Percentiles rank a stretch among this genome's conserved stretches.
Conservation (phyloP, 1,140 invertebrate genomes). For the Steinernema khuongi region DNA sequence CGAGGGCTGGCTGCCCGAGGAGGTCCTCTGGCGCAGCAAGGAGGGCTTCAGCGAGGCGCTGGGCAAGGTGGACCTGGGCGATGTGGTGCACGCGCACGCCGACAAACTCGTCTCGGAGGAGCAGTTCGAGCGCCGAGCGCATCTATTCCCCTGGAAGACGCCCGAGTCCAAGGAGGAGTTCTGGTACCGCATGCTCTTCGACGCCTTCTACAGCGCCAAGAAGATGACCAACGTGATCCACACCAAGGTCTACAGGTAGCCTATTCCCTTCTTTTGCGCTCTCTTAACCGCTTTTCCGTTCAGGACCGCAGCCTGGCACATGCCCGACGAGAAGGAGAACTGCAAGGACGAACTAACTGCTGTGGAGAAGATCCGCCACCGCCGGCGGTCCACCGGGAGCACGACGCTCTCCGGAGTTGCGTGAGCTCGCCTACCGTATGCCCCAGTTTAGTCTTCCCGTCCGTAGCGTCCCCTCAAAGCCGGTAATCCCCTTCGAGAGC, state of each 20-base stretch:
- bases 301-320: constrained; percentile 52
- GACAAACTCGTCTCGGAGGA: constrained; percentile 43
- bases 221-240: constrained; percentile 52
- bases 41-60: constrained; percentile 57
- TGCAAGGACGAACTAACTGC: constrained; percentile 40
- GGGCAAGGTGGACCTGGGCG: constrained; percentile 53
- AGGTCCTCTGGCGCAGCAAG: constrained; percentile 56
- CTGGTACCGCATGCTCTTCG: constrained; percentile 55
- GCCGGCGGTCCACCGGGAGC: constrained; percentile 55
- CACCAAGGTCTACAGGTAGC: constrained; percentile 56
- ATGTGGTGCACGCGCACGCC: constrained; percentile 44
- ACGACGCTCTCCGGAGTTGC: constrained; percentile 53
- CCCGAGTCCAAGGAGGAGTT: constrained; percentile 57
- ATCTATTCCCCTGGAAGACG: constrained; percentile 50
- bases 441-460: too few relatives aligned
- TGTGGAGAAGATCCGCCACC: constrained; percentile 38
- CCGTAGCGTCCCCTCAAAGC: too few relatives aligned
- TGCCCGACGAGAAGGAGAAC: constrained; percentile 50
- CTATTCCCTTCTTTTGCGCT: constrained; percentile 21
- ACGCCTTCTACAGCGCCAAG: constrained; percentile 39
- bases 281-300: constrained; percentile 2
- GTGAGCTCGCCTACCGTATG: constrained; percentile 26
- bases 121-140: constrained; percentile 32
- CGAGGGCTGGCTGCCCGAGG: constrained; percentile 50
- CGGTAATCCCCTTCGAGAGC: not conserved